Evolutionary conservation across 1,140 invertebrate species (phyloP), one percentile per base, ranked within the genome.

Genomic region (Drosophila rufa): DNA sequence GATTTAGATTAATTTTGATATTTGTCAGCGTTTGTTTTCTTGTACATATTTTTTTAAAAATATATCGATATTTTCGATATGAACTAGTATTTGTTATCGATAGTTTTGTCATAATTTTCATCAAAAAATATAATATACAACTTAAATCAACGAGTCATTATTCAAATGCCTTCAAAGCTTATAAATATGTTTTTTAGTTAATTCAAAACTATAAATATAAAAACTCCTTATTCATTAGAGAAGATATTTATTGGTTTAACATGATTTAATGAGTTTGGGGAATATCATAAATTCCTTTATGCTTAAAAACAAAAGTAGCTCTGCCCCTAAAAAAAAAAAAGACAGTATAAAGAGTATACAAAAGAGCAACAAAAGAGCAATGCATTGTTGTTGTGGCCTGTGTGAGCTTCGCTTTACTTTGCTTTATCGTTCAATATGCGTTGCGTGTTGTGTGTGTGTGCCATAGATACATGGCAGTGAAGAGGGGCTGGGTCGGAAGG

Each of bases 341-440:
- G 36, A 43, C n/a, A 30, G 5, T 27, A 19, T 4, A 42, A 27
- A 55, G 69, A 14, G 66, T 71, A 42, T 68, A 27, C 47, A 66
- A 15, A 36, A 42, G 40, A 48, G 62, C 66, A 58, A 48, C 50
- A 25, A 25, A 25, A 25, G 22, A 25, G 22, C 22, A 69, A 59
- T 36, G 66, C 51, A 50, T 58, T 71, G 51, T 58, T 53, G 61
- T 59, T 68, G 61, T 56, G 53, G 53, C 36, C 46, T 48, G 55
- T 62, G 43, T 19, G 56, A 66, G 74, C 74, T 77, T 68, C 48
- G 48, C 64, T 68, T 68, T 71, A 70, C 53, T 58, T 55, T 71
- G 73, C 73, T 78, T 78, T 78, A 78, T 78, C 75, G 76, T 70
- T 73, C 75, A 71, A 79, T 79, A 70, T 59, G 76, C 65, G 75